phyloP scores from a whole-genome alignment of 1,140 invertebrate genomes.

The Drosophila kohkoa region DNA sequence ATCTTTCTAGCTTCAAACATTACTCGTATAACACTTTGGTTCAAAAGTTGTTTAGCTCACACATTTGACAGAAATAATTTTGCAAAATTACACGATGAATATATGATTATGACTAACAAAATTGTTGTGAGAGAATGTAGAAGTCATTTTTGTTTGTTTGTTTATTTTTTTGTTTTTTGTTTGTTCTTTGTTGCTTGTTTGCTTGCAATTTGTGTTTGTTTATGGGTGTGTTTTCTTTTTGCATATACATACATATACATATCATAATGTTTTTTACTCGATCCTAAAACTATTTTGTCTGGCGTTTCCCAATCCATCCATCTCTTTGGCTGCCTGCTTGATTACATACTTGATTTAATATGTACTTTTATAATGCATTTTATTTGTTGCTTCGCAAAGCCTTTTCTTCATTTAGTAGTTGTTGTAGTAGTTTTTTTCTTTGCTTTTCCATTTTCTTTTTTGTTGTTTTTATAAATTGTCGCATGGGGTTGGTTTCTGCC shows the following conservation, averaged over 20 bases:
- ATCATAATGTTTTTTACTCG: slow-evolving; percentile 51
- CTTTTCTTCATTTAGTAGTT: slow-evolving; percentile 38
- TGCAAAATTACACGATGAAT: slow-evolving; percentile 77
- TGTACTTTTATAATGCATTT: slow-evolving; percentile 59
- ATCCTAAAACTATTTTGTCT: slow-evolving; percentile 71
- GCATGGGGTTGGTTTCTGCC: slow-evolving; percentile 44
- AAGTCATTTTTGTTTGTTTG: slow-evolving; percentile 65
- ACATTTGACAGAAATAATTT: slow-evolving; percentile 54
- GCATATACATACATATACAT: slow-evolving; percentile 36
- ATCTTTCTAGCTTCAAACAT: slow-evolving; percentile 29
- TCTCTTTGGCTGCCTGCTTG: slow-evolving; percentile 60
- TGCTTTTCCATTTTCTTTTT: slow-evolving; percentile 16
- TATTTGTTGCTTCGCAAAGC: slow-evolving; percentile 61
- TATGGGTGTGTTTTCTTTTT: slow-evolving; percentile 14
- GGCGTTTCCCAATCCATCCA: slow-evolving; percentile 51
- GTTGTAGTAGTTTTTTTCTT: slow-evolving; percentile 44
- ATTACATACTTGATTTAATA: slow-evolving; percentile 49
- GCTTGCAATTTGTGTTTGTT: slow-evolving; percentile 53
- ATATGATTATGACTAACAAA: slow-evolving; percentile 72
- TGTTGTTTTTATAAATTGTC: slow-evolving; percentile 48
- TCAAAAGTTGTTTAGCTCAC: slow-evolving; percentile 51
- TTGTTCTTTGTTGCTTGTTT: slow-evolving; percentile 44
- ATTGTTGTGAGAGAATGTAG: slow-evolving; percentile 76
- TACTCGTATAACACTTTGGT: slow-evolving; percentile 31
- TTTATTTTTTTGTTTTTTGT: slow-evolving; percentile 44